phyloP scores from a whole-genome alignment of 1,140 invertebrate species.

The Hylaeus volcanicus region DNA sequence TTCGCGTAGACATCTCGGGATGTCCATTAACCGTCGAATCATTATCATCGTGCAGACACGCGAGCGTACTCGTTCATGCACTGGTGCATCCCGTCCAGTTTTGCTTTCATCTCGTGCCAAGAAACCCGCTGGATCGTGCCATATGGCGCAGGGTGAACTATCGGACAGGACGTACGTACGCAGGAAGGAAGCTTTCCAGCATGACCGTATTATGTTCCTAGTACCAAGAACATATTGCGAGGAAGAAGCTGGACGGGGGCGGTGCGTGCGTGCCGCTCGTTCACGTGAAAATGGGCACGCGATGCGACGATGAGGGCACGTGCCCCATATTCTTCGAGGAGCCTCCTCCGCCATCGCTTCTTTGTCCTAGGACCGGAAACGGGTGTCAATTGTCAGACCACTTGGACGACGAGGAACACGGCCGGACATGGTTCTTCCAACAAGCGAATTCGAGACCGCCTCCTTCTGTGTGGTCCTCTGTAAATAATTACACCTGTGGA shows the following conservation, averaged over 20 bases:
- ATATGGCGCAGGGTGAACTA: constrained; percentile 52
- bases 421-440: constrained; percentile 31
- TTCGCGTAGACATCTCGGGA: not conserved
- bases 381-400: constrained; percentile 71
- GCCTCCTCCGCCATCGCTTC: constrained; percentile 43
- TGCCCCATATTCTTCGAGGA: constrained; percentile 63
- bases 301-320: constrained; percentile 64
- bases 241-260: constrained; percentile 41
- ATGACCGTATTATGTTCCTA: constrained; percentile 68
- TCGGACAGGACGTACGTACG: constrained; percentile 25
- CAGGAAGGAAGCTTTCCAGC: constrained; percentile 73
- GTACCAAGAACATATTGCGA: constrained; percentile 64
- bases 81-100: constrained; percentile 49
- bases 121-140: constrained; percentile 36
- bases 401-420: constrained; percentile 39
- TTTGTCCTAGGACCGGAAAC: constrained; percentile 68
- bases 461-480: constrained; percentile 64
- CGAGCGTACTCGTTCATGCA: constrained; percentile 31
- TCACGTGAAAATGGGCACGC: constrained; percentile 58
- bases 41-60: constrained; percentile 42
- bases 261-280: not conserved
- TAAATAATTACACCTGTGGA: constrained; percentile 6
- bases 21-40: constrained; percentile 37
- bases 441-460: constrained; percentile 48
- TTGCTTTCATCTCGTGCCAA: constrained; percentile 64